Conservation (phyloP, 92 coral and sea anemone species). For the Bergia sp. region DNA sequence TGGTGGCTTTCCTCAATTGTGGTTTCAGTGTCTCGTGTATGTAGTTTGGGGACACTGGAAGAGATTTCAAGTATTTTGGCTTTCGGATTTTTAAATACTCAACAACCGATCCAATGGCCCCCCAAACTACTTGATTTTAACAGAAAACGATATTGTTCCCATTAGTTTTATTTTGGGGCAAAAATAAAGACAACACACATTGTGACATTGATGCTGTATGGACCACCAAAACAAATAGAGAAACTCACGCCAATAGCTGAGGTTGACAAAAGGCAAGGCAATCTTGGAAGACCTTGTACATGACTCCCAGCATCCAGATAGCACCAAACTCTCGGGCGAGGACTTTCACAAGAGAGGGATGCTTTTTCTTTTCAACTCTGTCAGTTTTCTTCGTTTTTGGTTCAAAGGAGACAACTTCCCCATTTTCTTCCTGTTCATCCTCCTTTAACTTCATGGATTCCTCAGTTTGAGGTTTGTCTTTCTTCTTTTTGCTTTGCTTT, state of each 20-base stretch:
- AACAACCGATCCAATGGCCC: too few species aligned
- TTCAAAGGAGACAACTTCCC: constrained; percentile 26
- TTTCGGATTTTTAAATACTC: too few species aligned
- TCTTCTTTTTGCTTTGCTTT: constrained; percentile 31
- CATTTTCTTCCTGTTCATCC: constrained; percentile 11
- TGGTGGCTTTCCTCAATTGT: too few species aligned
- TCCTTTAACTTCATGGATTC: constrained; percentile 22
- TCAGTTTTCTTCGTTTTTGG: constrained; percentile 7
- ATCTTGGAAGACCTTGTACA: constrained; percentile 64
- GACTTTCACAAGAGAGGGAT: constrained; percentile 63
- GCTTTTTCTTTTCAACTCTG: constrained; percentile 16
- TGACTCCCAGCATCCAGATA: constrained; percentile 50
- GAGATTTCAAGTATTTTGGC: too few species aligned
- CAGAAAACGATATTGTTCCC: too few species aligned
- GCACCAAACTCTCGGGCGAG: constrained; percentile 48
- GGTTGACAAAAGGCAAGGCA: constrained; percentile 68
- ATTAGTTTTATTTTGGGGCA: too few species aligned
- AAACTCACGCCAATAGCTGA: constrained; percentile 50
- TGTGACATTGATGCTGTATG: too few species aligned
- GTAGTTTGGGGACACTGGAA: too few species aligned
- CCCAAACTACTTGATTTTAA: too few species aligned
- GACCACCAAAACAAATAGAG: background rate
- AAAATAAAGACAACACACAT: background rate
- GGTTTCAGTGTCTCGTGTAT: too few species aligned
- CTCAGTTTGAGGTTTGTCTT: constrained; percentile 6